A percentile compares a stretch with the other conserved stretches of the same genome.
phyloP scores from a whole-genome alignment of 2,113 vertebrate species.

The Pelobates fuscus region DNA sequence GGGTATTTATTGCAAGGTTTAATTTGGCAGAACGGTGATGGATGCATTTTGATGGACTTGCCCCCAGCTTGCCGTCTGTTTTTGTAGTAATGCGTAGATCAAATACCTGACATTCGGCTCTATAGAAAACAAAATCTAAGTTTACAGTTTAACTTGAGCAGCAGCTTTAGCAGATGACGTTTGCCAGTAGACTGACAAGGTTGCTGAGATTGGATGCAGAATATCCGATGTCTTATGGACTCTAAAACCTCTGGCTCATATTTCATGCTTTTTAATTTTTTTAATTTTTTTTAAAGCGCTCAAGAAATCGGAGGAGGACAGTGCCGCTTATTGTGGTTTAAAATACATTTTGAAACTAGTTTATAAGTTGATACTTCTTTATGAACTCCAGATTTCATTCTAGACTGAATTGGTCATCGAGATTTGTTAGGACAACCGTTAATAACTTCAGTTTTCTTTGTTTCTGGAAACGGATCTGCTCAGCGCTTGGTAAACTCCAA shows the following conservation, averaged over 20 bases:
- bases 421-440: conserved; percentile 25
- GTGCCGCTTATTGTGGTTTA: conserved; percentile 10
- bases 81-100: too few species aligned
- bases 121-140: too few species aligned
- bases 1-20: too few species aligned
- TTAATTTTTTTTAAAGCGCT: conserved; percentile 5
- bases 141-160: too few species aligned
- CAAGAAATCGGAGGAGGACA: not conserved
- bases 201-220: not conserved
- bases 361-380: not conserved
- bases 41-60: too few species aligned
- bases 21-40: too few species aligned
- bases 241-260: conserved; percentile 10
- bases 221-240: conserved; percentile 7
- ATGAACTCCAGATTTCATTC: not conserved
- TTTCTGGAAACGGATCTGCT: too few species aligned
- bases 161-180: too few species aligned
- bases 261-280: conserved; percentile 8
- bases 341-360: not conserved
- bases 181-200: not conserved
- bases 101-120: too few species aligned
- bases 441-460: too few species aligned
- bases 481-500: too few species aligned
- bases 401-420: not conserved
- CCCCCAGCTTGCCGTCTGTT: too few species aligned